Evolutionary conservation across 2,113 vertebrate genomes (phyloP), one percentile per base, ranked within the genome.

Genomic region (Xiphias gladius): DNA sequence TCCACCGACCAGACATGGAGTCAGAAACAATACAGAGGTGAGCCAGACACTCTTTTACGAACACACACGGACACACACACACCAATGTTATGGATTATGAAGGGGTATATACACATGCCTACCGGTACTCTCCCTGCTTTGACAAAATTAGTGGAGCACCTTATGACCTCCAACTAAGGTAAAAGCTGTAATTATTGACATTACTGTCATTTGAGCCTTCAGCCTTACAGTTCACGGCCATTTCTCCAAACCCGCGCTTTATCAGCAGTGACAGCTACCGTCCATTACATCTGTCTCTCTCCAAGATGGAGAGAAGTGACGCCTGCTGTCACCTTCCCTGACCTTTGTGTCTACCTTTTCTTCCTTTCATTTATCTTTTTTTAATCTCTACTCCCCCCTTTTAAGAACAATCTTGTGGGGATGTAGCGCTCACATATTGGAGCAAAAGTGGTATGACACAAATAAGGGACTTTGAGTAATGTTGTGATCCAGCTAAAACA

Each of bases 161-260:
- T 48, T 9, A 3, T 79, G 84, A 89, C 82, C 80, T 81, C 35
- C 65, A 57, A 5, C 67, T 57, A n/a, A 62, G 62, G 12, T 82
- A 73, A 84, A 65, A 88, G 65, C 90, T 43, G 59, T 37, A 84
- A 63, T 88, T 86, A 81, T 43, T 39, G 59, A 59, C 58, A 63
- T 78, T 62, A 70, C 70, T 52, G 73, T 81, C 69, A 76, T 65
- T 70, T 24, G 11, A 67, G 76, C 57, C 41, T 41, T 66, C 66
- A 64, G 0, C 58, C 54, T 67, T 22, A 20, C 41, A 63, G 32
- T 65, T 79, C 30, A 48, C 43, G 85, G 75, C n/a, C 61, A 24
- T 81, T 83, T 81, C 30, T 83, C 69, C 61, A 24, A 46, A 70
- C 9, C 75, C 3, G 8, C 13, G 63, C 69, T 59, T 73, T 66